A percentile compares a stretch with the other conserved stretches of the same genome.
These are phyloP conservation scores for Aramus guarauna DNA, from an alignment of 2,113 vertebrate genomes.

Conservation along the genomic window DNA sequence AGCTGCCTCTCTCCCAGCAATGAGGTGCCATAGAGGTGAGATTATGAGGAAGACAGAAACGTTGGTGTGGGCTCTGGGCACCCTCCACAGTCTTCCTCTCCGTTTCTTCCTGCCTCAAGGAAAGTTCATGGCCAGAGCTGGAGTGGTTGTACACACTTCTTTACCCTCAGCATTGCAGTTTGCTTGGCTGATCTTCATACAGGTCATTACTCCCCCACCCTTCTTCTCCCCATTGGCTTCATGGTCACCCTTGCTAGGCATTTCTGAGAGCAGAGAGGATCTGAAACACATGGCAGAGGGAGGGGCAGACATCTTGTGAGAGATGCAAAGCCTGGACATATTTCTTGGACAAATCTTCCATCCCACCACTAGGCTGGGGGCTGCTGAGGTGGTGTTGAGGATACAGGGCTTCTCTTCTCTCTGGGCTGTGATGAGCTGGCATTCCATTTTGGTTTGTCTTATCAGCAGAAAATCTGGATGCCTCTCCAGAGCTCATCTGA, in stretches of 20 bases:
- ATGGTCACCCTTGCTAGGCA: not conserved
- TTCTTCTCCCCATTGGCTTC: not conserved
- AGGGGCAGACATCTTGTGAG: not conserved
- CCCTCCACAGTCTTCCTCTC: not conserved
- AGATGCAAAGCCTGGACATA: not conserved
- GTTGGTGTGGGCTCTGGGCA: not conserved
- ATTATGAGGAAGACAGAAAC: not conserved
- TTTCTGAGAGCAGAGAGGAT: not conserved
- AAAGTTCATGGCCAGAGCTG: not conserved
- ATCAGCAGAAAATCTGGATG: slow-evolving; percentile 7
- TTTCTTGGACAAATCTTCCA: not conserved
- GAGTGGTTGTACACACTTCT: not conserved
- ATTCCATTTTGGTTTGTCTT: not conserved
- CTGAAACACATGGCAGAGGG: not conserved
- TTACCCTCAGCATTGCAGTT: not conserved
- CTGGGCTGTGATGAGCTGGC: not conserved
- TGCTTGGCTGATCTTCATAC: not conserved
- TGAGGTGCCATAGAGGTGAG: not conserved
- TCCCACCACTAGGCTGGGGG: not conserved
- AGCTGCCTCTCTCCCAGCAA: not conserved
- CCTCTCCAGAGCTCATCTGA: slow-evolving; percentile 19
- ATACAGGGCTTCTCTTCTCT: not conserved
- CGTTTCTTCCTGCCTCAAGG: not conserved
- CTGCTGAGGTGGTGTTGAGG: not conserved
- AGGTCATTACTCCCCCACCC: not conserved